A percentile compares a stretch with the other conserved stretches of the same genome.
Evolutionary conservation across 2,113 vertebrate species (phyloP).

Genomic region (Coptodon bakossiorum): DNA sequence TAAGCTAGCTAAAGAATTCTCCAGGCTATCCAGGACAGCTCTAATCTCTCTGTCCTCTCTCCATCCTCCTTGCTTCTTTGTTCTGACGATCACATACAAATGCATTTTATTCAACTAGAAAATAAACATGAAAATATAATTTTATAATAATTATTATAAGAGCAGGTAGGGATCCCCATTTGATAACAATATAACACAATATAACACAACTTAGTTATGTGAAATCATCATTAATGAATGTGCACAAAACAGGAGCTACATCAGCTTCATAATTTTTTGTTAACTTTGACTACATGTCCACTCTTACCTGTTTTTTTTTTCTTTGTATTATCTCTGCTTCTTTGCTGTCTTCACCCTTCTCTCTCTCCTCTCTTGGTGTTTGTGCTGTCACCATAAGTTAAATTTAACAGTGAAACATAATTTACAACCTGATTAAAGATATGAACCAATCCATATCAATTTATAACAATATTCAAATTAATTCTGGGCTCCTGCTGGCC

Average conservation of each 20-base stretch:
- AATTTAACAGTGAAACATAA: neutral
- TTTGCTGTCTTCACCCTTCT: neutral
- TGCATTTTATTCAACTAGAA: neutral
- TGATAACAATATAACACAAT: neutral
- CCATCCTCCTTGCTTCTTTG: neutral
- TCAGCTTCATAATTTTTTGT: neutral
- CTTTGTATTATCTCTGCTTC: neutral
- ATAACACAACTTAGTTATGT: neutral
- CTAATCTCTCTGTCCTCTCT: neutral
- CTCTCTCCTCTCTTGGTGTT: neutral
- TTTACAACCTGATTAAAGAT: neutral
- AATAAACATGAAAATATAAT: neutral
- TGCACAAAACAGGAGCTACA: neutral
- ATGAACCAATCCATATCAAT: neutral
- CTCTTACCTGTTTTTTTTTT: neutral
- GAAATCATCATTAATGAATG: neutral
- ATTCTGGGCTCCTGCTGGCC: neutral
- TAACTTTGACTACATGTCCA: neutral
- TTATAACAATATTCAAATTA: neutral
- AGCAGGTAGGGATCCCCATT: neutral
- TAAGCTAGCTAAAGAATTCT: neutral
- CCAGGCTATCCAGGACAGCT: neutral
- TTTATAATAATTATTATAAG: neutral
- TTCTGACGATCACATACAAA: neutral
- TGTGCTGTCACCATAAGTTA: neutral